Conservation (phyloP, 1,140 invertebrate species). For the Eciton burchellii region DNA sequence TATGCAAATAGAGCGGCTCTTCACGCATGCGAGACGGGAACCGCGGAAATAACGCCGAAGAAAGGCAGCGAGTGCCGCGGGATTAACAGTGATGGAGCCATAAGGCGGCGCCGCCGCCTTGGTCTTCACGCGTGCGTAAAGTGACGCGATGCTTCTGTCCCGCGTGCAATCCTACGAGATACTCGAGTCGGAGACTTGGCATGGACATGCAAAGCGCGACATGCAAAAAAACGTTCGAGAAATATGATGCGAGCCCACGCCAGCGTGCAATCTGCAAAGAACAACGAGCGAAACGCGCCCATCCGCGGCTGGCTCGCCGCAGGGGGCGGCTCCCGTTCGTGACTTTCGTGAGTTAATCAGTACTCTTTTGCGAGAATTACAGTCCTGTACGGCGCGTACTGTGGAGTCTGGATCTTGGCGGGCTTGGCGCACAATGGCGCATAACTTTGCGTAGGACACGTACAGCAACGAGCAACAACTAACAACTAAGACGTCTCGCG, state of each 20-base stretch:
- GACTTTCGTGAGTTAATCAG: constrained; percentile 78
- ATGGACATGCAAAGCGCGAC: constrained; percentile 70
- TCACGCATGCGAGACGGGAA: neutral
- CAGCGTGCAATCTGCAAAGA: constrained; percentile 56
- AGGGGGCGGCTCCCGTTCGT: constrained; percentile 64
- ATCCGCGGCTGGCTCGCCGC: constrained; percentile 31
- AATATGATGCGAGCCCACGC: constrained; percentile 50
- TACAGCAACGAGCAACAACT: constrained; percentile 80
- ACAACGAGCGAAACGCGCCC: constrained; percentile 53
- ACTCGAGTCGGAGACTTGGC: constrained; percentile 62
- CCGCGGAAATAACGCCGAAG: neutral
- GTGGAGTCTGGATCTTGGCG: constrained; percentile 73
- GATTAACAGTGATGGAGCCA: constrained; percentile 61
- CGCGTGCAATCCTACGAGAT: constrained; percentile 55
- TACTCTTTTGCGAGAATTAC: constrained; percentile 73
- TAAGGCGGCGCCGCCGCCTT: constrained; percentile 26
- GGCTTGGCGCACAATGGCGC: constrained; percentile 79
- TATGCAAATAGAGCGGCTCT: neutral
- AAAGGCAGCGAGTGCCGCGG: constrained; percentile 39
- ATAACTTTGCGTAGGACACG: constrained; percentile 81
- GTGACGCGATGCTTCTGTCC: constrained; percentile 61
- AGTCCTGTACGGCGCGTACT: constrained; percentile 44
- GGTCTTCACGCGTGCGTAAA: constrained; percentile 53
- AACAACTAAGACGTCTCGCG: constrained; percentile 82
- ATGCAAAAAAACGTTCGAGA: constrained; percentile 65